A percentile compares a stretch with the other conserved stretches of the same genome.
phyloP scores from a whole-genome alignment of 2,797 vertebrate species.

The Schizopygopsis pylzovi region DNA sequence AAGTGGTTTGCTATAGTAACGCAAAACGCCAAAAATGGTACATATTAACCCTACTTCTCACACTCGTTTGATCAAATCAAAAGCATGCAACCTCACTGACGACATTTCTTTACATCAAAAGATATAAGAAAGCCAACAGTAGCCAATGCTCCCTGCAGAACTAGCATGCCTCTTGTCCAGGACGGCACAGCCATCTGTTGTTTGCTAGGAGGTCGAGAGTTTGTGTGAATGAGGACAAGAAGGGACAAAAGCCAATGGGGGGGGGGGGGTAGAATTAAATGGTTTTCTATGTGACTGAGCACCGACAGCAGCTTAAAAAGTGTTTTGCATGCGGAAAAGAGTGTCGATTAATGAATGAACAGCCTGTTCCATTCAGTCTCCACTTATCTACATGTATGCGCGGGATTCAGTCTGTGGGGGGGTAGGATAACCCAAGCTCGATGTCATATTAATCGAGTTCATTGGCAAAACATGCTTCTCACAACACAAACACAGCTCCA shows the following conservation, averaged over 20 bases:
- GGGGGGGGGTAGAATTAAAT: conserved; percentile 36
- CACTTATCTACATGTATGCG: no score
- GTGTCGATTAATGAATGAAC: conserved; percentile 37
- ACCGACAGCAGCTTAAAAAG: conserved; percentile 9
- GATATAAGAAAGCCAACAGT: conserved; percentile 65
- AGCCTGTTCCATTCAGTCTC: conserved; percentile 43
- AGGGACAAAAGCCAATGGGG: conserved; percentile 17
- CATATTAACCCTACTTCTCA: background rate
- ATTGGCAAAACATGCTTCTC: conserved; percentile 47
- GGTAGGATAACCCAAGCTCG: conserved; percentile 51
- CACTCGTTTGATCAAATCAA: background rate
- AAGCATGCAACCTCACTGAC: conserved; percentile 1
- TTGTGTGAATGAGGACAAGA: conserved; percentile 54
- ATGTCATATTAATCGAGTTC: conserved; percentile 77
- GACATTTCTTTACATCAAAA: conserved; percentile 13
- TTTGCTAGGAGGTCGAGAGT: conserved; percentile 78
- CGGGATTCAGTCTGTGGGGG: no score
- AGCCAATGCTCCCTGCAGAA: conserved; percentile 61
- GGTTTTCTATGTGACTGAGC: conserved; percentile 14
- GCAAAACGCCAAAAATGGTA: background rate
- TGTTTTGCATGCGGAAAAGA: conserved; percentile 15
- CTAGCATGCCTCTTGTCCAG: conserved; percentile 75
- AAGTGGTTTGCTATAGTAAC: background rate
- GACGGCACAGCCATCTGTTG: conserved; percentile 83
- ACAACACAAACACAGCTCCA: conserved; percentile 20